Conservation (phyloP, 2,797 vertebrate genomes). For the Thunnus albacares region DNA sequence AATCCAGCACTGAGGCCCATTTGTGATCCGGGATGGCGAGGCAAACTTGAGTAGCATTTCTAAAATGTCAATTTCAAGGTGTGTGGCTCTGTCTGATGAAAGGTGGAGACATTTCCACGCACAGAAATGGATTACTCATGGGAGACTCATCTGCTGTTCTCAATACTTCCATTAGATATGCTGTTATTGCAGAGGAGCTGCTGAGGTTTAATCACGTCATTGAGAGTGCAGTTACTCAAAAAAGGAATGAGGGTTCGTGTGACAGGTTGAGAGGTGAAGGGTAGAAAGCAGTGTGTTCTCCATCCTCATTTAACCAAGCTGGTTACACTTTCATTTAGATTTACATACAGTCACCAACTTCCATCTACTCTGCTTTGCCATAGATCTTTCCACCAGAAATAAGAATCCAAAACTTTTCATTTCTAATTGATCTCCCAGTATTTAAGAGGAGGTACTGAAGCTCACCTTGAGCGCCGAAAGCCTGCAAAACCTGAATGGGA, state of each 20-base stretch:
- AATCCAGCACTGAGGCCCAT: conserved; percentile 14
- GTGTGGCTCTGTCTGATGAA: conserved; percentile 67
- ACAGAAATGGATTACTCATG: conserved; percentile 70
- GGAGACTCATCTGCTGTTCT: conserved; percentile 68
- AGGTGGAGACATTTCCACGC: conserved; percentile 71
- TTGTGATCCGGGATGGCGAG: conserved; percentile 31
- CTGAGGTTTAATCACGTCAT: conserved; percentile 49
- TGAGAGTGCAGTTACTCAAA: conserved; percentile 35
- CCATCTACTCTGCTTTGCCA: conserved; percentile 23
- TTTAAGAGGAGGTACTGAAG: not conserved
- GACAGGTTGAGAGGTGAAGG: conserved; percentile 6
- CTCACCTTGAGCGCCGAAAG: conserved; percentile 92
- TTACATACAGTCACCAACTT: conserved; percentile 27
- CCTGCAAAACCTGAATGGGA: conserved; percentile 88
- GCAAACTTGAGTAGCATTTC: conserved; percentile 54
- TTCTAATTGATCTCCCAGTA: not conserved
- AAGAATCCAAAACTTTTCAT: not conserved
- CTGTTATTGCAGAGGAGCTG: conserved; percentile 52
- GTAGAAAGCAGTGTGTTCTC: conserved; percentile 33
- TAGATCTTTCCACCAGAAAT: not conserved
- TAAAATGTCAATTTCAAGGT: conserved; percentile 82
- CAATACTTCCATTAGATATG: conserved; percentile 62
- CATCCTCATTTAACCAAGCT: conserved; percentile 30
- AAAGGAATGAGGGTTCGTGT: not conserved
- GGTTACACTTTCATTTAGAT: conserved; percentile 11